phyloP scores from a whole-genome alignment of 1,140 invertebrate genomes.

The Bombus picipes region DNA sequence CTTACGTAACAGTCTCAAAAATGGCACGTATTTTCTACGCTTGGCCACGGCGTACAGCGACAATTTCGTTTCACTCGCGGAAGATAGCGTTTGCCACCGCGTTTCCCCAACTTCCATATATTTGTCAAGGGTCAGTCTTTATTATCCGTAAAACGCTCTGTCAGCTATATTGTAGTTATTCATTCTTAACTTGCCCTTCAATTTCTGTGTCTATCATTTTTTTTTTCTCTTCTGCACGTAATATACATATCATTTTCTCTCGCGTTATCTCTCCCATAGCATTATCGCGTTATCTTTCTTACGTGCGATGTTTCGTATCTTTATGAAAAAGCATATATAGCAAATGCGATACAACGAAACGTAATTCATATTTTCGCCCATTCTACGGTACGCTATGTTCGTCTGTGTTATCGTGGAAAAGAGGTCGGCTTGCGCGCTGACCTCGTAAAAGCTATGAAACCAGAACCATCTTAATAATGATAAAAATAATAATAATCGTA shows the following conservation, averaged over 20 bases:
- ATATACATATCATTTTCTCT: no score
- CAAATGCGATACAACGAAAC: neutral
- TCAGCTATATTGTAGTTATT: no score
- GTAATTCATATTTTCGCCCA: neutral
- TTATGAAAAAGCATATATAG: neutral
- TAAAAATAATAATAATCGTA: conserved; percentile 7
- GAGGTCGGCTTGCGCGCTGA: neutral
- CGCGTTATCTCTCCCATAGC: no score
- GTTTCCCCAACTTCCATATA: no score
- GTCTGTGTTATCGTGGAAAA: neutral
- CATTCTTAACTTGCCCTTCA: no score
- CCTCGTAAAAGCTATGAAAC: neutral
- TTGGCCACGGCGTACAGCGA: no score
- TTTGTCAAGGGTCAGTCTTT: neutral
- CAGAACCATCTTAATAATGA: conserved; percentile 11
- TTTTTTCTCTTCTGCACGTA: no score
- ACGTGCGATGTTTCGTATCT: neutral
- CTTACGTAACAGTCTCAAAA: neutral
- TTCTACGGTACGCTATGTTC: neutral
- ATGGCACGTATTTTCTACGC: neutral
- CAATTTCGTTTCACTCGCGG: neutral
- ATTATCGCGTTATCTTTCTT: neutral
- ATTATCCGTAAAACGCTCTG: no score
- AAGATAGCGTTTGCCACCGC: neutral
- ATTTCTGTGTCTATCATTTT: no score